Percentiles rank a stretch among this genome's conserved stretches.
phyloP scores from a whole-genome alignment of 2,113 vertebrate species.

The Megaceryle maxima region DNA sequence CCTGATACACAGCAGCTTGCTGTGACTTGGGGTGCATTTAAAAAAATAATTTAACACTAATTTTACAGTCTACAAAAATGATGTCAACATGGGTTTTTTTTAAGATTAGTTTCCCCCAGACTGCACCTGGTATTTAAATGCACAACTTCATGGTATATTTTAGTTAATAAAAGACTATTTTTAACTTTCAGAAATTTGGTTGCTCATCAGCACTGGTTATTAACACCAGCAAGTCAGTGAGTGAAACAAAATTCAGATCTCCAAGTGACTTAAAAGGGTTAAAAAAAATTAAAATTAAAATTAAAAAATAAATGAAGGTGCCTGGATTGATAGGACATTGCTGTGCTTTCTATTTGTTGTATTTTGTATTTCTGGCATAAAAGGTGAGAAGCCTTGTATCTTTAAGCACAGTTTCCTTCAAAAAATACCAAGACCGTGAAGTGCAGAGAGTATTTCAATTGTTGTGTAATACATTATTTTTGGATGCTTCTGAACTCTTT shows the following conservation, averaged over 20 bases:
- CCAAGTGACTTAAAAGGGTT: background rate
- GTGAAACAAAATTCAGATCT: background rate
- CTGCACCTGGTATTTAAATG: background rate
- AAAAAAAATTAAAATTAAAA: background rate
- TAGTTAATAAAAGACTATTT: background rate
- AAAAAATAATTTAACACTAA: constrained; percentile 13
- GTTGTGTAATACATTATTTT: background rate
- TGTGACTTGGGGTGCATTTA: constrained; percentile 7
- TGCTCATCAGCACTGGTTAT: background rate
- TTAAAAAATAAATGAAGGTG: background rate
- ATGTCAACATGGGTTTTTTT: background rate
- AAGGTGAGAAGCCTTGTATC: background rate
- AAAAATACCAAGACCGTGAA: background rate
- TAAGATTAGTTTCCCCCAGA: background rate
- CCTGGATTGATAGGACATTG: background rate
- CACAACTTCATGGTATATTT: background rate
- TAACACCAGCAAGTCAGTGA: background rate
- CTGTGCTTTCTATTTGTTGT: background rate
- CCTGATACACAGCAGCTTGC: constrained; percentile 21
- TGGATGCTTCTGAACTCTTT: background rate
- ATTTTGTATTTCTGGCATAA: background rate
- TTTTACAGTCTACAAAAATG: constrained; percentile 8
- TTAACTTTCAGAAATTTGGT: background rate
- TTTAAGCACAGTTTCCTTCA: background rate
- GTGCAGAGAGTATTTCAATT: background rate